Percentiles rank a stretch among this genome's conserved stretches.
Evolutionary conservation across 2,113 vertebrate species (phyloP).

Genomic region (Mesitornis unicolor): DNA sequence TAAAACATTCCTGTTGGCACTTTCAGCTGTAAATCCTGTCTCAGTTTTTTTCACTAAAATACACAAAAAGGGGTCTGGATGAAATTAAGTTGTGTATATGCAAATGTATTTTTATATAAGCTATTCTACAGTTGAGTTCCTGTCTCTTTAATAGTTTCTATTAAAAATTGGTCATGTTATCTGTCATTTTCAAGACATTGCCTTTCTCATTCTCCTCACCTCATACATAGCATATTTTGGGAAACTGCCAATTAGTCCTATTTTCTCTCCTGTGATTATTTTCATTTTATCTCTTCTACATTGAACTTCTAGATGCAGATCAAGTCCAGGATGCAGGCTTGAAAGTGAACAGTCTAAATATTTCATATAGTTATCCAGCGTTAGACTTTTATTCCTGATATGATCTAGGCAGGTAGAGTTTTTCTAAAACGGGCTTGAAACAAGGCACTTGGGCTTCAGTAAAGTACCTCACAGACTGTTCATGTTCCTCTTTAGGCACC

Average conservation of each 20-base stretch:
- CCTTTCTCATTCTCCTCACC: neutral
- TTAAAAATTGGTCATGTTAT: neutral
- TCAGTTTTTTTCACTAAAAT: neutral
- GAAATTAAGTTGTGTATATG: neutral
- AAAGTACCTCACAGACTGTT: neutral
- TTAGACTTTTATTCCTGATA: neutral
- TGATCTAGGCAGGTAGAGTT: neutral
- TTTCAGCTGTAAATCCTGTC: neutral
- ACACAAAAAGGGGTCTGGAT: neutral
- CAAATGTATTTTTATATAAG: neutral
- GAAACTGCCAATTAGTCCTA: neutral
- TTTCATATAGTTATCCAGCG: neutral
- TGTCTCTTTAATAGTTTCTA: neutral
- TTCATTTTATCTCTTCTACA: neutral
- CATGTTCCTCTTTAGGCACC: neutral
- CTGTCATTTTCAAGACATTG: neutral
- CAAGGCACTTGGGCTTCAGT: neutral
- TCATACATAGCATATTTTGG: neutral
- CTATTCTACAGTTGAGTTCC: neutral
- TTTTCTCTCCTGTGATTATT: neutral
- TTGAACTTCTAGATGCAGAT: neutral
- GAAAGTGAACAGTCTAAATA: neutral
- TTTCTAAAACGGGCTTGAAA: neutral
- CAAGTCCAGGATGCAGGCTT: neutral
- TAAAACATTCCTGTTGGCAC: neutral